Evolutionary conservation across 2,113 vertebrate genomes (phyloP).

Genomic region (Poeciliopsis occidentalis): DNA sequence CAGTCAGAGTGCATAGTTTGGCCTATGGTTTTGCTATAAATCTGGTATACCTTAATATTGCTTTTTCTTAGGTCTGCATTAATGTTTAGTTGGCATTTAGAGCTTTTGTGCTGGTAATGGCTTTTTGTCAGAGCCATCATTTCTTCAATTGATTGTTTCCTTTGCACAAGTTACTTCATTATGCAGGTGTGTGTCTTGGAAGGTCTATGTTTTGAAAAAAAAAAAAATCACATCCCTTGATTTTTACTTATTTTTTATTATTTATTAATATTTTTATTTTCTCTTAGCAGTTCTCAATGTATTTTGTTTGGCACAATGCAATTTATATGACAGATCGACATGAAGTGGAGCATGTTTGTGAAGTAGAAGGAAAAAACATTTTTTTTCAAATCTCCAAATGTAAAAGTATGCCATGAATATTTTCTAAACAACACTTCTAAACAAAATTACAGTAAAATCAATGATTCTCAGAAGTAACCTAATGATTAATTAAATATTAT

Average conservation of each 20-base stretch:
- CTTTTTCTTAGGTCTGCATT: slow-evolving; percentile 17
- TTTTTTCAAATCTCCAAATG: background rate
- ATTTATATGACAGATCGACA: background rate
- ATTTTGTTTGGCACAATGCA: background rate
- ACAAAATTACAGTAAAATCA: background rate
- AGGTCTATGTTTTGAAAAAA: slow-evolving; percentile 6
- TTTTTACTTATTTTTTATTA: background rate
- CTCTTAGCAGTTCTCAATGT: background rate
- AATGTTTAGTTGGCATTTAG: slow-evolving; percentile 7
- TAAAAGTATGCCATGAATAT: background rate
- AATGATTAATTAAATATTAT: background rate
- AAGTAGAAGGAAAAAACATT: background rate
- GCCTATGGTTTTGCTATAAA: slow-evolving; percentile 31
- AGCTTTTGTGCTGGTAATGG: slow-evolving; percentile 56
- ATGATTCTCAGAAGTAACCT: background rate
- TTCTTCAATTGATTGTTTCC: slow-evolving; percentile 53
- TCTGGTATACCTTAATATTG: slow-evolving; percentile 26
- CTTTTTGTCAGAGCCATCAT: slow-evolving; percentile 41
- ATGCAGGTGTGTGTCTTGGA: slow-evolving; percentile 43
- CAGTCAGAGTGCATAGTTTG: slow-evolving; percentile 56
- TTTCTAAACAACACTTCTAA: background rate
- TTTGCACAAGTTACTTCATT: slow-evolving; percentile 30
- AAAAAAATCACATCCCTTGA: background rate
- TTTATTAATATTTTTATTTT: too few relatives aligned
- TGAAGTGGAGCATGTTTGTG: background rate